A percentile compares a stretch with the other conserved stretches of the same genome.
phyloP scores from a whole-genome alignment of 2,113 vertebrate genomes.

The Furnarius figulus region DNA sequence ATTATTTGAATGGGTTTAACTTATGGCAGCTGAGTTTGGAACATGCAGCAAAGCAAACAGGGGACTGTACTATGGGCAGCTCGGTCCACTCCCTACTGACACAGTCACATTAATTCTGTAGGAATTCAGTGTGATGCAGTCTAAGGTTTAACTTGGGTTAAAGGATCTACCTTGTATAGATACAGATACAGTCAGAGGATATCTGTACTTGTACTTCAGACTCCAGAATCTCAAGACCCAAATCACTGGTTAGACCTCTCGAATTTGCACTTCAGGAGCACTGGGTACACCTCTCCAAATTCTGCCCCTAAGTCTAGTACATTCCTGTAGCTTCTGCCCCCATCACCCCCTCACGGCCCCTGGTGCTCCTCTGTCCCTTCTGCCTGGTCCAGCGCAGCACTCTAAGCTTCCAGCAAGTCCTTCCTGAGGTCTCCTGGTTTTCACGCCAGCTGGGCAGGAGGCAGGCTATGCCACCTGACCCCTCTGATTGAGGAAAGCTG shows the following conservation, averaged over 20 bases:
- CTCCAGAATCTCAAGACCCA: background rate
- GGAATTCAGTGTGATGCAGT: background rate
- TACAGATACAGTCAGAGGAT: background rate
- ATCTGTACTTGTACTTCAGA: background rate
- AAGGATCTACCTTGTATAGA: background rate
- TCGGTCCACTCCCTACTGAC: background rate
- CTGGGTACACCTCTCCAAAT: background rate
- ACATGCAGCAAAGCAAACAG: background rate
- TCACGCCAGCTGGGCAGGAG: background rate
- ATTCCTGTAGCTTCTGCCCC: background rate
- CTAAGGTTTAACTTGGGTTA: background rate
- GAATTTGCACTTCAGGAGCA: background rate
- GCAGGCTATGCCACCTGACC: background rate
- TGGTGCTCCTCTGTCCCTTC: background rate
- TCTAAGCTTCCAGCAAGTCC: background rate
- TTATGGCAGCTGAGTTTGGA: background rate
- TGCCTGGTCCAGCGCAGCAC: background rate
- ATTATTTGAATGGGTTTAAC: background rate
- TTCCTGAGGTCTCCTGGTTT: background rate
- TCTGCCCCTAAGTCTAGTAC: background rate
- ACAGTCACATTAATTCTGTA: background rate
- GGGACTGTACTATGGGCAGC: background rate
- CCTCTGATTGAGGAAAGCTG: background rate
- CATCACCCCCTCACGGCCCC: accelerated
- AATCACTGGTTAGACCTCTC: background rate